Conservation (phyloP, 1,140 invertebrate species). For the Adoxophyes honmai region DNA sequence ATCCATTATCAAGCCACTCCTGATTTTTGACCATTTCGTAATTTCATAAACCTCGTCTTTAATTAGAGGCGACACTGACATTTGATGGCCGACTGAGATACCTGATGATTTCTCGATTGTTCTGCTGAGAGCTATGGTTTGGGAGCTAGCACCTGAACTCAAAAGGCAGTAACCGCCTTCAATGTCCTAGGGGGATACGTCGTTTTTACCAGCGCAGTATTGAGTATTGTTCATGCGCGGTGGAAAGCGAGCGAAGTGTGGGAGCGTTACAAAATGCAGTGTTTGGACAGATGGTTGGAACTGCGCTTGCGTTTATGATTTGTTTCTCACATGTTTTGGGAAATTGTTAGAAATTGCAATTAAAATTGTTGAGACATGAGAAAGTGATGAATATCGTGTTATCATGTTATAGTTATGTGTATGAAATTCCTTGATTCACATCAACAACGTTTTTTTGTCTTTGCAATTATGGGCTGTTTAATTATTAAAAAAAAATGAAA, state of each 20-base stretch:
- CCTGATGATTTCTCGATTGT: slow-evolving; percentile 37
- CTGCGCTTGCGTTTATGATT: background rate
- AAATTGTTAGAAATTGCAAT: no score
- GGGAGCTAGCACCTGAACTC: no score
- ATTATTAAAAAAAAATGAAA: no score
- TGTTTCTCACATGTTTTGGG: no score
- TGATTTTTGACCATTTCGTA: background rate
- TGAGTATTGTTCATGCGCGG: background rate
- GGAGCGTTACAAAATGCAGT: slow-evolving; percentile 4
- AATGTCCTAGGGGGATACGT: background rate
- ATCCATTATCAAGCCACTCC: no score
- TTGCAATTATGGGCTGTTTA: no score
- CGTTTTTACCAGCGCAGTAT: no score
- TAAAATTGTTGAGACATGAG: no score
- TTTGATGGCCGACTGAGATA: slow-evolving; percentile 38
- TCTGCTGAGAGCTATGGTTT: slow-evolving; percentile 13
- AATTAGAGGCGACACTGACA: slow-evolving; percentile 37
- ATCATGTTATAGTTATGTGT: no score
- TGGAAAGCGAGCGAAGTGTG: background rate
- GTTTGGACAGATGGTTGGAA: slow-evolving; percentile 5
- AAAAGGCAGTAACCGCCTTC: background rate
- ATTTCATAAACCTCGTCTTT: slow-evolving; percentile 23
- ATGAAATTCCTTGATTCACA: no score
- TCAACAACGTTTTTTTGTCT: no score
- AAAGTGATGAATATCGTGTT: no score